Evolutionary conservation across 2,797 vertebrate species (phyloP), one percentile per base, ranked within the genome.

Genomic region (Pipistrellus nathusii): DNA sequence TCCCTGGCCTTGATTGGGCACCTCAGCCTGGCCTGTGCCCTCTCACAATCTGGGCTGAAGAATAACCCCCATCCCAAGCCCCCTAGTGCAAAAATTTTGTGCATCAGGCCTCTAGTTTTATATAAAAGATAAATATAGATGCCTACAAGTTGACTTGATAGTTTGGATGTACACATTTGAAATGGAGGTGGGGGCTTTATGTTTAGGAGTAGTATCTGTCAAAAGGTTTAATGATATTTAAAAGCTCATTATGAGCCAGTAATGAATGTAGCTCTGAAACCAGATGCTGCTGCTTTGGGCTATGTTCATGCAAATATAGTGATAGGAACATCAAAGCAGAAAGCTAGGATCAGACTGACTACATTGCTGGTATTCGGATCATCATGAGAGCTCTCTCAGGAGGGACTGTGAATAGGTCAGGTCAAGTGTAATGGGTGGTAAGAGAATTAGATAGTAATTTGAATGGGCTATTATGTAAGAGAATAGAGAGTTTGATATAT

Each of bases 161-260:
- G 80, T 90, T 51, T 64, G 8, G 27, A 41, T 81, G 11, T 80
- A 38, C 30, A 48, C 18, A 8, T 90, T 89, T 78, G 71, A 69
- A 38, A 44, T 93, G 35, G 20, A 25, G 53, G 27, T 11, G 38
- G 14, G n/a, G 69, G 18, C 64, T 94, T 91, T 75, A 35, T 53
- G 23, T 83, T 77, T 77, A 82, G 66, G 78, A 72, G 21, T 82
- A 76, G n/a, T 92, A 68, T 2, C 38, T n/a, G 4, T 57, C 59
- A 44, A 20, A 93, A 90, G 77, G 18, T 20, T 69, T 82, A 78
- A 35, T 83, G 12, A 9, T 78, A 88, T 95, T 88, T 77, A 59
- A 90, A 92, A 78, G 30, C 23, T 85, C 18, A 15, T 64, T 90
- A 46, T 51, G 41, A 72, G 38, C 84, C 27, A 59, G 13, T 82